A percentile compares a stretch with the other conserved stretches of the same genome.
phyloP scores from a whole-genome alignment of 2,888 invertebrate species.

The Steromphala cineraria region DNA sequence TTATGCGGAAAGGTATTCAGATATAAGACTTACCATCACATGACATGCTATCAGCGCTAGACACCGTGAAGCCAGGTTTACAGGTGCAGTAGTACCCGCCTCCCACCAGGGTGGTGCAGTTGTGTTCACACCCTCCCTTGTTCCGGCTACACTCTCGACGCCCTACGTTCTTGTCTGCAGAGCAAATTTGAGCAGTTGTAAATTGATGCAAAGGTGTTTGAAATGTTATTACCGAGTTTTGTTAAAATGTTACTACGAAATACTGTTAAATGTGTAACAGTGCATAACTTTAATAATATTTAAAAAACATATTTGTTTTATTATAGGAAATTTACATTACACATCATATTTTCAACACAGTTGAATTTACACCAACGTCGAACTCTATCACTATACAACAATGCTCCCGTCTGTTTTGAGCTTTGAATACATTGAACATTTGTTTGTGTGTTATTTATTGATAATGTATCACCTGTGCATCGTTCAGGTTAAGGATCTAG shows the following conservation, averaged over 20 bases:
- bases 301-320: too few relatives aligned
- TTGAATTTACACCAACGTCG: too few relatives aligned
- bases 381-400: too few relatives aligned
- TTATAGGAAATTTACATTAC: too few relatives aligned
- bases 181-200: background rate
- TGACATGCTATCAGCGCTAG: slow-evolving; percentile 51
- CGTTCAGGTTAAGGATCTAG: too few relatives aligned
- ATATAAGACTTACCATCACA: slow-evolving; percentile 58
- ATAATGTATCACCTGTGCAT: too few relatives aligned
- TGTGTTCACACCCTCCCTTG: slow-evolving; percentile 92
- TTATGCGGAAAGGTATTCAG: background rate
- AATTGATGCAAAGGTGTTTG: background rate
- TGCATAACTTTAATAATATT: too few relatives aligned
- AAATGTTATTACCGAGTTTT: background rate
- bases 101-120: slow-evolving; percentile 87
- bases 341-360: too few relatives aligned
- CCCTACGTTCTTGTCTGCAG: slow-evolving; percentile 49
- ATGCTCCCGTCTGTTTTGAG: too few relatives aligned
- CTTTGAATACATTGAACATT: too few relatives aligned
- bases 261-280: background rate
- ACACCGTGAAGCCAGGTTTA: slow-evolving; percentile 56
- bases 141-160: slow-evolving; percentile 43
- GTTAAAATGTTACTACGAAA: background rate
- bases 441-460: too few relatives aligned
- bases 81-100: slow-evolving; percentile 92